Percentiles rank a stretch among this genome's conserved stretches.
These are phyloP conservation scores for Campopleginae sp. DNA, from an alignment of 2,888 invertebrate genomes.

Conservation along the genomic window DNA sequence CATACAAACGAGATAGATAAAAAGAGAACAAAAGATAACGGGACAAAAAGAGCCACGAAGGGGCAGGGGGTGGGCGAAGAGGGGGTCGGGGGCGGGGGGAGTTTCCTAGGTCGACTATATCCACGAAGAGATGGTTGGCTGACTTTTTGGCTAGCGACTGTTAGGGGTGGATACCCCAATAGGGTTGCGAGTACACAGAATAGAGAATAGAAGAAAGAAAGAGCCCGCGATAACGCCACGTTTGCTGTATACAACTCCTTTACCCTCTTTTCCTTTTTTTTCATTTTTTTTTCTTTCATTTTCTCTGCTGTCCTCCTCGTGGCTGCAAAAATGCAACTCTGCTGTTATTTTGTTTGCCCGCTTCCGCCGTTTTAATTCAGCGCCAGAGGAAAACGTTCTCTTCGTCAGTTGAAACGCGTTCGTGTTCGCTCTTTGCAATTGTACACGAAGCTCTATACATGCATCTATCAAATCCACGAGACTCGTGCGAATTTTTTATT, in stretches of 20 bases:
- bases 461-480: background rate
- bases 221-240: constrained; percentile 61
- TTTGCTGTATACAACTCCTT: constrained; percentile 45
- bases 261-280: constrained; percentile 19
- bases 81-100: background rate
- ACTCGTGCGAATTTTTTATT: no score
- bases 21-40: constrained; percentile 6
- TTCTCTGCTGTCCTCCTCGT: constrained; percentile 31
- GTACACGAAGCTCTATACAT: constrained; percentile 10
- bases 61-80: constrained; percentile 29
- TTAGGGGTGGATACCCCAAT: constrained; percentile 42
- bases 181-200: constrained; percentile 46
- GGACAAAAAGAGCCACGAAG: background rate
- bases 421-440: constrained; percentile 49
- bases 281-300: background rate
- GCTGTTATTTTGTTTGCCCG: constrained; percentile 75
- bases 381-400: constrained; percentile 43
- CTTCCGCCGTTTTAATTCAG: constrained; percentile 75
- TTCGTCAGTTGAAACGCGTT: constrained; percentile 53
- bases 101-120: constrained; percentile 41
- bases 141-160: constrained; percentile 47
- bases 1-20: constrained; percentile 12
- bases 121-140: constrained; percentile 53
- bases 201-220: constrained; percentile 60
- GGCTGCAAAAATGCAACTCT: constrained; percentile 66